These are phyloP conservation scores for Ferdinandea cuprea DNA, from an alignment of 2,888 invertebrate species.

Conservation along the genomic window DNA sequence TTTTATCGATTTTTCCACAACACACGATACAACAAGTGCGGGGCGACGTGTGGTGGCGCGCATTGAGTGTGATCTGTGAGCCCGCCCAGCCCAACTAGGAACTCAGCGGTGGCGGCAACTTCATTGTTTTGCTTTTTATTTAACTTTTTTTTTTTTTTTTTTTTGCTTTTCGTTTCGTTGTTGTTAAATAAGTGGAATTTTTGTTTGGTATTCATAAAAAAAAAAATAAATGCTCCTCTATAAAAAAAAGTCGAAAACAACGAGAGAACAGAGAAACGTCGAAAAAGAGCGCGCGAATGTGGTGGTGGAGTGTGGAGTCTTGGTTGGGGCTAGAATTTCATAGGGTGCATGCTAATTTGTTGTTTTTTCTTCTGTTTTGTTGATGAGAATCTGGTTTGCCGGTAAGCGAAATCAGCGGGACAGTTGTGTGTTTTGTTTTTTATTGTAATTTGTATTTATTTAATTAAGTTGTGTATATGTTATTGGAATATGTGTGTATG, in stretches of 20 bases:
- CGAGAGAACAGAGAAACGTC: conserved; percentile 42
- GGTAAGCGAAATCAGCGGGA: conserved; percentile 59
- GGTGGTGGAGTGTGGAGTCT: conserved; percentile 34
- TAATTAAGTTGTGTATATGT: conserved; percentile 48
- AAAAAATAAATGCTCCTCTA: conserved; percentile 4
- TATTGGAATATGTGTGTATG: conserved; percentile 27
- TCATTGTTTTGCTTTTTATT: conserved; percentile 64
- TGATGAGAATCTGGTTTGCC: conserved; percentile 60
- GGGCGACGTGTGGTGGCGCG: conserved; percentile 42
- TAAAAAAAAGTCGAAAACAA: conserved; percentile 38
- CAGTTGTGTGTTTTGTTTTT: too few relatives aligned
- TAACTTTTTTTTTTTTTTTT: conserved; percentile 32
- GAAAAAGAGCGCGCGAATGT: conserved; percentile 60
- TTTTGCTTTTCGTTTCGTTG: conserved; percentile 8
- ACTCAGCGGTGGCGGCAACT: conserved; percentile 62
- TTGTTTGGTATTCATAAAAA: conserved; percentile 44
- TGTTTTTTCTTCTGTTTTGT: conserved; percentile 6
- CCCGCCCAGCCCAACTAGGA: conserved; percentile 56
- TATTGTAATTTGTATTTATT: conserved; percentile 32
- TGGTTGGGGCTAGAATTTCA: conserved; percentile 20
- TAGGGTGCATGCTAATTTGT: conserved; percentile 71
- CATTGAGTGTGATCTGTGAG: conserved; percentile 58
- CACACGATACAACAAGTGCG: conserved; percentile 66
- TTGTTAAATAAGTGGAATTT: conserved; percentile 45
- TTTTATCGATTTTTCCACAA: conserved; percentile 72